Evolutionary conservation across 2,113 vertebrate genomes (phyloP), one percentile per base, ranked within the genome.

Genomic region (Phrynocephalus versicolor): DNA sequence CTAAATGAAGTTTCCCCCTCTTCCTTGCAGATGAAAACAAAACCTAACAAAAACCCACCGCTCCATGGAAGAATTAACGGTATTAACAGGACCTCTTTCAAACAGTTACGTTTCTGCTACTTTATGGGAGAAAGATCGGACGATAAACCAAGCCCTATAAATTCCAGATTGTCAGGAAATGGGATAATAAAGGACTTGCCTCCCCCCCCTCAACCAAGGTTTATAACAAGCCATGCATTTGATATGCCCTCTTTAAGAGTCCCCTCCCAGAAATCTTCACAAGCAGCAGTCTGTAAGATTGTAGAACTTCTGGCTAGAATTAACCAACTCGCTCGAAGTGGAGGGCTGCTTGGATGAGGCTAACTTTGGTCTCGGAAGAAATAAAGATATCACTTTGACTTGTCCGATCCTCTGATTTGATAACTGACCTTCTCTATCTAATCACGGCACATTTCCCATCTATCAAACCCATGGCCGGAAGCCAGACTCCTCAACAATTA

Each of bases 101-200:
- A 82, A 67, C 39, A 86, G 19, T 75, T 80, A 78, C 77, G 7
- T 33, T 70, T 25, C 27, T 83, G 21, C 41, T 83, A 21, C 41
- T 89, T 58, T 62, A 57, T 30, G 45, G 69, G 39, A 55, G 58
- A 77, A 74, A 70, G 21, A 25, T 69, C 83, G 60, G 71, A 73
- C 67, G 30, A 88, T 30, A 88, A 72, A 87, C 45, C 8, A 84
- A 85, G 74, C 85, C 88, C 72, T 72, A 75, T 83, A 87, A 77
- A 88, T 92, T 88, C 79, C 70, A 62, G 85, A 89, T 89, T 89
- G 87, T 84, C 81, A 81, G 81, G 92, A 94, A 92, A 87, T 67
- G 81, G 18, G 82, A 88, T 87, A 60, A 76, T 76, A n/a, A 92
- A 82, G 79, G 82, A 88, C 85, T 88, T 88, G 85, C 39, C 75